Evolutionary conservation across 2,888 invertebrate genomes (phyloP).

Genomic region (Macaria notata): DNA sequence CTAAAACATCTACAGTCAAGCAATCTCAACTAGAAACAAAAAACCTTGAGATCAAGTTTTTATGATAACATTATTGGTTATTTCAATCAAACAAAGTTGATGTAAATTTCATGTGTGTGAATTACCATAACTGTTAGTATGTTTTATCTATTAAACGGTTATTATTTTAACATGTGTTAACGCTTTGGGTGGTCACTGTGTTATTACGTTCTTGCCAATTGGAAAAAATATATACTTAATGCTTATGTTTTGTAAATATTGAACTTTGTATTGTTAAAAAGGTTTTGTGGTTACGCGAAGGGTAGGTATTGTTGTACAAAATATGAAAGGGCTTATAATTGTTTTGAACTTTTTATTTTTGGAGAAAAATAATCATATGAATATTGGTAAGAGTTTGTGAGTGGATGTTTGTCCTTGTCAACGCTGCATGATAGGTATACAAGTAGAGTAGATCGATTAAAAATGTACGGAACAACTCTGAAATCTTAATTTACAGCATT

Average conservation of each 20-base stretch:
- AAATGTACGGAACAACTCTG: too few species aligned
- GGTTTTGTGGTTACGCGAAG: slow-evolving; percentile 3
- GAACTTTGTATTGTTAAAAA: slow-evolving; percentile 43
- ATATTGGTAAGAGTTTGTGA: too few species aligned
- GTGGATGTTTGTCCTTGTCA: too few species aligned
- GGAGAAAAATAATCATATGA: too few species aligned
- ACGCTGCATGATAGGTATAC: too few species aligned
- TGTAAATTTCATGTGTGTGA: slow-evolving; percentile 41
- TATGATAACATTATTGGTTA: slow-evolving; percentile 34
- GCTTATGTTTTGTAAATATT: slow-evolving; percentile 56
- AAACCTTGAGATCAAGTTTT: slow-evolving; percentile 27
- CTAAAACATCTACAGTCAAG: too few species aligned
- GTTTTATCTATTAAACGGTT: slow-evolving; percentile 27
- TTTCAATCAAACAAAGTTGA: slow-evolving; percentile 41
- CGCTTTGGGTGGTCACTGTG: slow-evolving; percentile 51
- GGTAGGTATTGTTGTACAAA: slow-evolving; percentile 5
- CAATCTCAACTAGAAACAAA: background rate
- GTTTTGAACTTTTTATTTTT: too few species aligned
- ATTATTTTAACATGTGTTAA: slow-evolving; percentile 34
- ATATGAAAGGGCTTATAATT: too few species aligned
- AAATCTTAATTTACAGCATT: too few species aligned
- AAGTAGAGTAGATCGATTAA: too few species aligned
- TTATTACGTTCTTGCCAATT: slow-evolving; percentile 46
- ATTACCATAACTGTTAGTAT: slow-evolving; percentile 34
- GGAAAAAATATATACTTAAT: slow-evolving; percentile 38